Evolutionary conservation across 2,797 vertebrate species (phyloP).

Genomic region (Eutrigla gurnardus): DNA sequence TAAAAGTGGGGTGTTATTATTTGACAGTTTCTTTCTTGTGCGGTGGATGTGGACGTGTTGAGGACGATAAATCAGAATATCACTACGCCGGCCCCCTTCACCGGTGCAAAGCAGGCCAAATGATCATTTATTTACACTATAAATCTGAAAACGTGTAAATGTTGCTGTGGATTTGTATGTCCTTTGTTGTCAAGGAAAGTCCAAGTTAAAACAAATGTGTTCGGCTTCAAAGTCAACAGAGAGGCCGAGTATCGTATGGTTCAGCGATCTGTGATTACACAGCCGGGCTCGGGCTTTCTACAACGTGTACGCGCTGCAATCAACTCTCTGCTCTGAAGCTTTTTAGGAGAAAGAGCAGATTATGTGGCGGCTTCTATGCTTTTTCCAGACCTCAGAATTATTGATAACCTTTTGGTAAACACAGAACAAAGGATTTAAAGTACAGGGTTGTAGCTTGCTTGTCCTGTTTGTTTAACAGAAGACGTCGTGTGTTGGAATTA

Average conservation of each 20-base stretch:
- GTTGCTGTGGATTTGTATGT: slow-evolving; percentile 58
- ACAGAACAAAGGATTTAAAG: not conserved
- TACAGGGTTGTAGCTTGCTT: not conserved
- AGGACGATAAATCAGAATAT: slow-evolving; percentile 54
- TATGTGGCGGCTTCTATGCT: slow-evolving; percentile 38
- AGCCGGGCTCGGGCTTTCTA: slow-evolving; percentile 25
- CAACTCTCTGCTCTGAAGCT: slow-evolving; percentile 13
- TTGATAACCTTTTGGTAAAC: slow-evolving; percentile 55
- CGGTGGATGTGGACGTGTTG: slow-evolving; percentile 35
- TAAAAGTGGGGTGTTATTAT: slow-evolving; percentile 46
- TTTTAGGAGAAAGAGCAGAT: slow-evolving; percentile 42
- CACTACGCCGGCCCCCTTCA: slow-evolving; percentile 40
- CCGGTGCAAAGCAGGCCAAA: slow-evolving; percentile 29
- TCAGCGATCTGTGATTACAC: slow-evolving; percentile 51
- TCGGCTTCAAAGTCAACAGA: slow-evolving; percentile 61
- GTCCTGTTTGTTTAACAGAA: slow-evolving; percentile 1
- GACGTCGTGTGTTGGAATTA: not conserved
- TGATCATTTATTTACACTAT: slow-evolving; percentile 60
- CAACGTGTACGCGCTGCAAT: slow-evolving; percentile 39
- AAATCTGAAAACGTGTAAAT: slow-evolving; percentile 67
- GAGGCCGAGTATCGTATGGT: slow-evolving; percentile 34
- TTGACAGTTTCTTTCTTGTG: slow-evolving; percentile 28
- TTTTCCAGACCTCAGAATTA: slow-evolving; percentile 36
- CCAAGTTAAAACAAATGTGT: slow-evolving; percentile 58
- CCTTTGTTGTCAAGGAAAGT: slow-evolving; percentile 61